Evolutionary conservation across 2,113 vertebrate genomes (phyloP).

Genomic region (Mesitornis unicolor): DNA sequence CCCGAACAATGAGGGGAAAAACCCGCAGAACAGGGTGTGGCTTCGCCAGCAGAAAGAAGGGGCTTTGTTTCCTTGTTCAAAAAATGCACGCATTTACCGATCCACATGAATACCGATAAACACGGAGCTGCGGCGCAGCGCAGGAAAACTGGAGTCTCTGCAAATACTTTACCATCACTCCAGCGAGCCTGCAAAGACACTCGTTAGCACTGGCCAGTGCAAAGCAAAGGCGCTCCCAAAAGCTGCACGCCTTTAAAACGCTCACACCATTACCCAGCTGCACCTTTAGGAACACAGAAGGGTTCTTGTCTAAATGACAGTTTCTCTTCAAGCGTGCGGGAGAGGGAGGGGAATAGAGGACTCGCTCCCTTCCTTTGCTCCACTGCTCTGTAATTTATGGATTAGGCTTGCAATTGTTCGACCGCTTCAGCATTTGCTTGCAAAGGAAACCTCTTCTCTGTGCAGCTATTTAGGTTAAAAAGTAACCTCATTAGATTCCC

Average conservation of each 20-base stretch:
- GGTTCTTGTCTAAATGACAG: constrained; percentile 47
- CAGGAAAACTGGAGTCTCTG: background rate
- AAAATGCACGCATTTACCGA: constrained; percentile 47
- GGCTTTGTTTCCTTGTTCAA: constrained; percentile 67
- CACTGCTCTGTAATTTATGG: constrained; percentile 49
- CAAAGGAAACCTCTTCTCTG: constrained; percentile 59
- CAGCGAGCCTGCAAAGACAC: background rate
- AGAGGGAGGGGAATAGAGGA: constrained; percentile 42
- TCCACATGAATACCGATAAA: constrained; percentile 15
- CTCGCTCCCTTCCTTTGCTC: constrained; percentile 27
- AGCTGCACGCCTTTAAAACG: background rate
- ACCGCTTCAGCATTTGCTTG: constrained; percentile 39
- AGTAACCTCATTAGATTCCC: constrained; percentile 64
- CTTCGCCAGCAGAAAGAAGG: constrained; percentile 62
- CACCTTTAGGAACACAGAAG: constrained; percentile 27
- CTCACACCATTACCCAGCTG: constrained; percentile 3
- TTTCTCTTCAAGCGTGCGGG: constrained; percentile 30
- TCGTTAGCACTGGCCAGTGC: background rate
- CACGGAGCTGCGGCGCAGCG: background rate
- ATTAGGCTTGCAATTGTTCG: constrained; percentile 59
- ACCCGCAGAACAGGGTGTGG: constrained; percentile 70
- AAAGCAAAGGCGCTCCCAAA: background rate
- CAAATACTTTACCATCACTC: background rate
- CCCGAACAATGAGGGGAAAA: constrained; percentile 72
- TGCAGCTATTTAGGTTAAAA: constrained; percentile 61